phyloP scores from a whole-genome alignment of 2,113 vertebrate genomes.

The Lathamus discolor region DNA sequence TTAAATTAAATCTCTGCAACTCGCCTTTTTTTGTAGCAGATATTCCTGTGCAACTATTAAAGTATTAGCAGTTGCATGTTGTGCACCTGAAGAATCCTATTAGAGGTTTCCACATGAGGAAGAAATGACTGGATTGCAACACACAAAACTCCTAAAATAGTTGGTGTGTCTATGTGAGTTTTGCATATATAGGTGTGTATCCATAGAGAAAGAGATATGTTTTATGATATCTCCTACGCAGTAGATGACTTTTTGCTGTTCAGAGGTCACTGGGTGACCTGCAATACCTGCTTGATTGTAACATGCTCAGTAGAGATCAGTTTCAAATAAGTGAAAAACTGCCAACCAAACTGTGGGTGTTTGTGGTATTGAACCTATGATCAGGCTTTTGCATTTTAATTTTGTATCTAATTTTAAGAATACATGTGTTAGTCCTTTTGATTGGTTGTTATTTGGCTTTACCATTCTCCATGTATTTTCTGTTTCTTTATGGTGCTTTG shows the following conservation, averaged over 20 bases:
- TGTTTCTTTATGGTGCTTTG: background rate
- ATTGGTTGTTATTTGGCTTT: background rate
- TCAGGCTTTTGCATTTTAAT: background rate
- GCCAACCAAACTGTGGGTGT: background rate
- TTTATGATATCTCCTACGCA: background rate
- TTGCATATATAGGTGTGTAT: background rate
- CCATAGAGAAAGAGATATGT: background rate
- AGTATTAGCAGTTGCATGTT: background rate
- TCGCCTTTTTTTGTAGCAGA: background rate
- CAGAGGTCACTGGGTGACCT: background rate
- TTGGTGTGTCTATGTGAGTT: background rate
- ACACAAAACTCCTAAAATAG: background rate
- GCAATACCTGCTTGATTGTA: background rate
- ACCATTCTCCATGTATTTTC: background rate
- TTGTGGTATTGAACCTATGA: background rate
- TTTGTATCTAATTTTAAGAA: background rate
- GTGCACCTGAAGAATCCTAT: background rate
- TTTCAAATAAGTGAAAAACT: background rate
- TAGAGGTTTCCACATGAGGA: background rate
- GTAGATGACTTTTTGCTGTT: background rate
- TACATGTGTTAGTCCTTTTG: background rate
- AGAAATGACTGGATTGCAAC: background rate
- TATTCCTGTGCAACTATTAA: background rate
- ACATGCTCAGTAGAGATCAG: background rate
- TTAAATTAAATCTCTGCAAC: background rate